Conservation (phyloP, 2,797 vertebrate genomes). For the Ammospiza maritima region DNA sequence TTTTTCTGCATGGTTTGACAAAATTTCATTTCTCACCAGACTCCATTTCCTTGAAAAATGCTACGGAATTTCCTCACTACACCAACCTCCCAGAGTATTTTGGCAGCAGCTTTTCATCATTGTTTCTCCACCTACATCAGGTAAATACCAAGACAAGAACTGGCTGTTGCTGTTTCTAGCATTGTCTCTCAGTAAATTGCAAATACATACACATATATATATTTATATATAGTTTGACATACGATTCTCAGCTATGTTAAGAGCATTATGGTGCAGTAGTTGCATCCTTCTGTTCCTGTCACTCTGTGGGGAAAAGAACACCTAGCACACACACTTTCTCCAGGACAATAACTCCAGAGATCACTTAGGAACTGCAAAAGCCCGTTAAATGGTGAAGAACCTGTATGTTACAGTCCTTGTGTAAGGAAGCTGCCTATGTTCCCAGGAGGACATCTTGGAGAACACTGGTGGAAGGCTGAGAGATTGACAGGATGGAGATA, state of each 20-base stretch:
- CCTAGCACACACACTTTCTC: neutral
- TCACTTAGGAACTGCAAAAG: neutral
- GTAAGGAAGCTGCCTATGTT: neutral
- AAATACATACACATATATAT: neutral
- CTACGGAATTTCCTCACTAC: slow-evolving; percentile 58
- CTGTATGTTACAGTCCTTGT: neutral
- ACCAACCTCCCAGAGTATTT: slow-evolving; percentile 18
- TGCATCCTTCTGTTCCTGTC: neutral
- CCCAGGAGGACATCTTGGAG: neutral
- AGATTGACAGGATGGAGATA: neutral
- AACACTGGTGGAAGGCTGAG: neutral
- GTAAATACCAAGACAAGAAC: neutral
- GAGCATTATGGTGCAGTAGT: neutral
- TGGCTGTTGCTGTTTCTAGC: neutral
- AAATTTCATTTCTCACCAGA: slow-evolving; percentile 36
- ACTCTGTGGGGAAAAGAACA: neutral
- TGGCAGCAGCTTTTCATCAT: slow-evolving; percentile 74
- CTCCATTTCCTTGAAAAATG: slow-evolving; percentile 35
- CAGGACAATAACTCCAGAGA: neutral
- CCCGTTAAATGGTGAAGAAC: neutral
- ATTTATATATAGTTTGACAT: neutral
- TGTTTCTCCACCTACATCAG: slow-evolving; percentile 74
- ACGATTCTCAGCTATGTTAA: neutral
- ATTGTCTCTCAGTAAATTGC: neutral
- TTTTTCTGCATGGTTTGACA: neutral